phyloP scores from a whole-genome alignment of 2,113 vertebrate genomes.

The Cygnus atratus region DNA sequence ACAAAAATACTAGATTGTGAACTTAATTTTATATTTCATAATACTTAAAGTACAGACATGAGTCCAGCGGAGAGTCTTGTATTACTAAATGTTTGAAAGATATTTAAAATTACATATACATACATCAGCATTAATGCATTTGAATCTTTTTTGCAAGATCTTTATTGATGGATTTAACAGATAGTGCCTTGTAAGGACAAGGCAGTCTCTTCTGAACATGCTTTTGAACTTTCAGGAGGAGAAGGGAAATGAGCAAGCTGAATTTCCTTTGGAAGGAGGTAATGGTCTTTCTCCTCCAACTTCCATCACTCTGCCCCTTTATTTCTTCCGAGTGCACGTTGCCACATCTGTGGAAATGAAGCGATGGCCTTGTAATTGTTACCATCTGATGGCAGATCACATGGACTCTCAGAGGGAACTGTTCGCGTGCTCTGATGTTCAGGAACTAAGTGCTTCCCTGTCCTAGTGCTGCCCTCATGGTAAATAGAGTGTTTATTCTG shows the following conservation, averaged over 20 bases:
- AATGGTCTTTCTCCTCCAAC: not conserved
- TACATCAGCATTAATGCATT: not conserved
- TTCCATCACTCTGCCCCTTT: not conserved
- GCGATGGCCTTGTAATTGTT: rapidly evolving
- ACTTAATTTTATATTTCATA: constrained; percentile 54
- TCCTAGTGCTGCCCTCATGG: rapidly evolving
- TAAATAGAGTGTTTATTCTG: not conserved
- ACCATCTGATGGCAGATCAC: rapidly evolving
- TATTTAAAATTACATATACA: not conserved
- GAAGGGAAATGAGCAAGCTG: not conserved
- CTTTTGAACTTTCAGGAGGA: not conserved
- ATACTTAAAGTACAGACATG: constrained; percentile 1
- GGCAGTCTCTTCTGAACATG: not conserved
- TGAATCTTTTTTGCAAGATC: not conserved
- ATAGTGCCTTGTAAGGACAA: not conserved
- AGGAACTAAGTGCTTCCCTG: rapidly evolving
- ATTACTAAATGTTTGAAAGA: not conserved
- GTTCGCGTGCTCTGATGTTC: not conserved
- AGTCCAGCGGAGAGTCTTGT: not conserved
- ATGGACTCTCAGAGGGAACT: not conserved
- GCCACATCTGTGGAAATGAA: not conserved
- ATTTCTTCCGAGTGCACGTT: rapidly evolving
- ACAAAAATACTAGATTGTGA: constrained; percentile 60
- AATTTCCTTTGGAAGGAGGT: not conserved
- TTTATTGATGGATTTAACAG: not conserved